Base-by-base conservation (phyloP, 2,888 invertebrate genomes). In the Cataglyphis rosenhaueri region DNA sequence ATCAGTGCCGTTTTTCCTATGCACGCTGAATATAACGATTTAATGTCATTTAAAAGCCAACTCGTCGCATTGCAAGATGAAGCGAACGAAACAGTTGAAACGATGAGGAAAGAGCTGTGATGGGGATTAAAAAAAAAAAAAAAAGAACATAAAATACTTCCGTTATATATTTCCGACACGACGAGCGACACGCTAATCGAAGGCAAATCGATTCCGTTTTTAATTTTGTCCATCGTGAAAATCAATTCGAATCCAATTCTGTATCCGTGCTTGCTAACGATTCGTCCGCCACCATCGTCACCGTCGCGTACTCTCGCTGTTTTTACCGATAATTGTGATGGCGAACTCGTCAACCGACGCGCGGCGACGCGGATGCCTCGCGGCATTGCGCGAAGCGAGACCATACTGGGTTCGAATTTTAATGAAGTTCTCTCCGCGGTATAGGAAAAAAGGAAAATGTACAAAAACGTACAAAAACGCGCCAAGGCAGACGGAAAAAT, bases 201-300 rank as follows among this genome's bases (percentile, higher is more conserved):
- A 86, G 84, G 74, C 82, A 86, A 86, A 88, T 88, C 88, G 81
- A 88, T 88, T 81, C 65, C 57, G 73, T 84, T 85, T 88, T 88
- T 88, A 84, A 88, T 86, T 88, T 68, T 57, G 48, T 10, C 64
- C 62, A 48, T 64, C 68, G 66, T 32, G 76, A 66, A 83, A 88
- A 88, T 87, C 87, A 75, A 86, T 86, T 81, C 74, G 83, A 86
- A 88, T 88, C 81, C 88, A 88, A 87, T 87, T 87, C 62, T 83
- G 78, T 81, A 48, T 70, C 71, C 75, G 76, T 55, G 10, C 74
- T 81, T 57, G 86, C 83, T 86, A 87, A 87, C 85, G 88, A 88
- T 74, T 83, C 32, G 78, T 84, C 25, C 73, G 75, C 84, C 66
- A 44, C 38, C 61, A 59, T 71, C 81, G 66, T 66, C 78, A 65